Percentiles rank a stretch among this genome's conserved stretches.
Conservation (phyloP, 2,113 vertebrate species). For the Dissostichus mawsoni region DNA sequence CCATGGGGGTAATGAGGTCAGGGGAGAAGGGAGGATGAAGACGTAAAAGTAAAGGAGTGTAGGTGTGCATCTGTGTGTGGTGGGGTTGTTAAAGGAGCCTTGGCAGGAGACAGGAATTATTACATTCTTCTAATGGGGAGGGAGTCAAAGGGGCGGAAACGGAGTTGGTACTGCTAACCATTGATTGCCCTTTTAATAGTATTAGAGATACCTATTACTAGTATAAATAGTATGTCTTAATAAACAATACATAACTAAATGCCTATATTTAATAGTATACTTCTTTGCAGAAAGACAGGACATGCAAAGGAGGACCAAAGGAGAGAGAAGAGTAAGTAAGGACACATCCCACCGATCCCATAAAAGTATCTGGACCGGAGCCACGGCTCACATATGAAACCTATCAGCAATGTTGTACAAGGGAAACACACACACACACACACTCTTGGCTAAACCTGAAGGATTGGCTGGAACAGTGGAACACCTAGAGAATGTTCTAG, state of each 20-base stretch:
- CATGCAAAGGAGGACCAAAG: slow-evolving; percentile 11
- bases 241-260: neutral
- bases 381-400: slow-evolving; percentile 73
- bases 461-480: slow-evolving; percentile 45
- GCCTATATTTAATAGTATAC: no score
- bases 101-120: slow-evolving; percentile 48
- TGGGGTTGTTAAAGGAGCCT: slow-evolving; percentile 32
- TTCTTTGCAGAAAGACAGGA: neutral
- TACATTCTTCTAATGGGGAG: slow-evolving; percentile 49
- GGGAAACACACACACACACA: slow-evolving; percentile 19
- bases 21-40: slow-evolving; percentile 25
- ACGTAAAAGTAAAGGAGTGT: neutral
- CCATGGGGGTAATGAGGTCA: slow-evolving; percentile 33
- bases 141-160: slow-evolving; percentile 15
- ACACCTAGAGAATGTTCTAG: slow-evolving; percentile 47
- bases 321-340: slow-evolving; percentile 27
- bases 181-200: slow-evolving; percentile 7
- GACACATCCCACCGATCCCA: slow-evolving; percentile 62
- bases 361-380: slow-evolving; percentile 51
- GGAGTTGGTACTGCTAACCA: slow-evolving; percentile 4
- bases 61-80: slow-evolving; percentile 20
- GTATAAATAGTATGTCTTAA: neutral
- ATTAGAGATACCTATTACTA: neutral
- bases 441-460: slow-evolving; percentile 49
- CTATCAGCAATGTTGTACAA: slow-evolving; percentile 61